Percentiles rank a stretch among this genome's conserved stretches.
phyloP scores from a whole-genome alignment of 2,113 vertebrate genomes.

The Perca fluviatilis region DNA sequence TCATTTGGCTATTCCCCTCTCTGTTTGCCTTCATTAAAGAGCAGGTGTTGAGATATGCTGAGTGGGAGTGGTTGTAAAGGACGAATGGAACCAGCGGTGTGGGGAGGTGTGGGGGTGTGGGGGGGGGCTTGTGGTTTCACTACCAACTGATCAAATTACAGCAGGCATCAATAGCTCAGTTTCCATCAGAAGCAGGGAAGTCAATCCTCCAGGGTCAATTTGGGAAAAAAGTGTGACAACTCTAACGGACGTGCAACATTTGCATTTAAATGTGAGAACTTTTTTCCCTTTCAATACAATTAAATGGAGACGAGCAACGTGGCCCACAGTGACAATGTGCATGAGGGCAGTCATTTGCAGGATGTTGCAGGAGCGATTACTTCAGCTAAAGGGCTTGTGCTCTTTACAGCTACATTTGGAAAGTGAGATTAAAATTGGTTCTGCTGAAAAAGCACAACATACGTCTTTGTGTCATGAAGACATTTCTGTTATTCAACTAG shows the following conservation, averaged over 20 bases:
- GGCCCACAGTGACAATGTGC: slow-evolving; percentile 10
- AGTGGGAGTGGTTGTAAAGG: slow-evolving; percentile 69
- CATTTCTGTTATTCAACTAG: not conserved
- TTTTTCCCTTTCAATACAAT: slow-evolving; percentile 56
- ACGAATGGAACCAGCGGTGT: slow-evolving; percentile 54
- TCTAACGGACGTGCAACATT: slow-evolving; percentile 66
- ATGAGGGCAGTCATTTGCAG: slow-evolving; percentile 51
- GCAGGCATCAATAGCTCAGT: slow-evolving; percentile 69
- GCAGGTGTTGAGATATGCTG: slow-evolving; percentile 82
- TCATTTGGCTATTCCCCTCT: slow-evolving; percentile 65
- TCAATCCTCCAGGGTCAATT: slow-evolving; percentile 63
- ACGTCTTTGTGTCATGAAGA: not conserved
- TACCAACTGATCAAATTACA: slow-evolving; percentile 80
- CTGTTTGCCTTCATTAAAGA: slow-evolving; percentile 78
- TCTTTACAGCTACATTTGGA: not conserved
- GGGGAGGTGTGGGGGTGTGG: slow-evolving; percentile 32
- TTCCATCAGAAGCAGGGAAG: slow-evolving; percentile 73
- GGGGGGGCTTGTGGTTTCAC: slow-evolving; percentile 70
- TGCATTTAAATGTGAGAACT: slow-evolving; percentile 70
- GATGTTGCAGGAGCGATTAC: slow-evolving; percentile 15
- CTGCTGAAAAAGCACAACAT: not conserved
- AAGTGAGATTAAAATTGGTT: not conserved
- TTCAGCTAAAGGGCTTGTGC: slow-evolving; percentile 3
- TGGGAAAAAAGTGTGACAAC: slow-evolving; percentile 58
- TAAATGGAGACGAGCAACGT: slow-evolving; percentile 31